Conservation (phyloP, 2,888 invertebrate genomes). For the Drosophila nr. medialis region DNA sequence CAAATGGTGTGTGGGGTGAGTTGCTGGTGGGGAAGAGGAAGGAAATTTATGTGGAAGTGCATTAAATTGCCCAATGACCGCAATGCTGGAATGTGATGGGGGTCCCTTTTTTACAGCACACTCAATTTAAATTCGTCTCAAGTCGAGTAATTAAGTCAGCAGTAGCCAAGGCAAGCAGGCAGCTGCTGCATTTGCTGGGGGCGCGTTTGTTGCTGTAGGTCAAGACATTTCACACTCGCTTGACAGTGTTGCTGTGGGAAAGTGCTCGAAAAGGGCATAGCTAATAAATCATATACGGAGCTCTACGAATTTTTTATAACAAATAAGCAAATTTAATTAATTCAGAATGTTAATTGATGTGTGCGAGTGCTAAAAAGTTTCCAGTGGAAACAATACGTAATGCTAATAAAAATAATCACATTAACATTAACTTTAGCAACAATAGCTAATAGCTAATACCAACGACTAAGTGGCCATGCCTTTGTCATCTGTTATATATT, state of each 20-base stretch:
- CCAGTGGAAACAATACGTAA: slow-evolving; percentile 9
- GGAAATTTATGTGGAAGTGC: slow-evolving; percentile 35
- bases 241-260: slow-evolving; percentile 41
- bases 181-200: slow-evolving; percentile 6
- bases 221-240: slow-evolving; percentile 69
- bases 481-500: background rate
- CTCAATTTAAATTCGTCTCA: slow-evolving; percentile 40
- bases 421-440: background rate
- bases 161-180: slow-evolving; percentile 13
- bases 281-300: background rate
- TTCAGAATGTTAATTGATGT: background rate
- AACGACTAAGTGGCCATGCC: background rate
- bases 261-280: background rate
- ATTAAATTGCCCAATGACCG: slow-evolving; percentile 59
- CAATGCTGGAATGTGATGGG: slow-evolving; percentile 13
- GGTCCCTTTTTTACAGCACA: background rate
- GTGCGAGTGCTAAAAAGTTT: background rate
- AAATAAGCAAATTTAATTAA: background rate
- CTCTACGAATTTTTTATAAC: background rate
- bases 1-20: slow-evolving; percentile 19
- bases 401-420: background rate
- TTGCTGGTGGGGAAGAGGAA: background rate
- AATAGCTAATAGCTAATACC: background rate
- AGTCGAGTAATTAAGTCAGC: slow-evolving; percentile 52
- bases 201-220: slow-evolving; percentile 62